Base-by-base conservation (phyloP, 2,888 invertebrate genomes). In the Ethmia dodecea region DNA sequence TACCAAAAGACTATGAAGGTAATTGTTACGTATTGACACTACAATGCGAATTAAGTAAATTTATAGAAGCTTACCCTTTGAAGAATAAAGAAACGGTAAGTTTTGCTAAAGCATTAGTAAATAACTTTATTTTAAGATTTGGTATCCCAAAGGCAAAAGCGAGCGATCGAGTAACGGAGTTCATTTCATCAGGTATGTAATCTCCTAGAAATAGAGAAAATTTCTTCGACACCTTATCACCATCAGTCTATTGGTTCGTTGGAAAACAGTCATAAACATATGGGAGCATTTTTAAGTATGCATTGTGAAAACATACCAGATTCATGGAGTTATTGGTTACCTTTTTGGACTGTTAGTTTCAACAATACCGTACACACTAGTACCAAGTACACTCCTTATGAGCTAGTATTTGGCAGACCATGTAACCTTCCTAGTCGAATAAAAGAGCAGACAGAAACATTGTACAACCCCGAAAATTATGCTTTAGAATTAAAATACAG, bases 361-460 rank as follows among this genome's bases (percentile, higher is more conserved):
- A 49, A 49, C 27, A 49, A 25, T 11, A 38, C 41, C 3, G 44
- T 46, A 2, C 48, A 48, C 30, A 33, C 42, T 10, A 36, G 33
- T 13, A 45, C 42, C 3, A 33, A 38, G 20, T 47, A 33, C 12
- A 43, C 45, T 2, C 44, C 45, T 2, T 43, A 30, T 25, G 48
- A 48, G 32, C 26, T 48, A 6, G 42, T 44, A 2, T 45, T 43
- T 26, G 47, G 45, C n/a, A 47, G 32, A 31, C 8, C 9, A 22
- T 40, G 29, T 29, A 15, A 5, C 9, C 6, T 35, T 2, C 32
- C 40, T 22, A 35, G 12, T 30, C 35, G 22, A 2, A 13, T 40
- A 15, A 11, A 3, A 5, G 11, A 26, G 2, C 11, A 25, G 8
- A 16, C 33, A 26, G 28, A 41, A 10, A 33, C 38, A 3, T 26